Base-by-base conservation (phyloP, 2,797 vertebrate species). In the Microtus californicus region DNA sequence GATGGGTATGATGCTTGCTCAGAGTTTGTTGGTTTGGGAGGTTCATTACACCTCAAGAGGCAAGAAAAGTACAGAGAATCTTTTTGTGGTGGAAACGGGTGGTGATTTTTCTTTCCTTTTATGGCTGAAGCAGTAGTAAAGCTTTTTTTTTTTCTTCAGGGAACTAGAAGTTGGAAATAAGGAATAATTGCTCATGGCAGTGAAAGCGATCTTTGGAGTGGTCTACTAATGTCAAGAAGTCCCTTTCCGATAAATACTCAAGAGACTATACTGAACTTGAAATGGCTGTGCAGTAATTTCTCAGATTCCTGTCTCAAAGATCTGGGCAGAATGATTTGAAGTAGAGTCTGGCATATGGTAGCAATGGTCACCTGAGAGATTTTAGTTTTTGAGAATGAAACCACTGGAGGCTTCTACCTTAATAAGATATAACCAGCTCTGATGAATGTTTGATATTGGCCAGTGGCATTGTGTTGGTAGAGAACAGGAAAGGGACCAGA, bases 71-170 rank as follows among this genome's bases (percentile, higher is more conserved):
- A 17, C 15, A 56, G 29, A 43, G 37, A 79, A 7, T 37, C 45
- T 96, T 94, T 90, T 51, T 40, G 61, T 40, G 80, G 29, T n/a
- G 1, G 17, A 40, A 40, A 17, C 6, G 27, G 43, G 59, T 61
- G 31, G 34, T 61, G 65, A 76, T 93, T 93, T 76, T 94, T 76
- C 82, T 81, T 74, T 71, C 23, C 29, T 87, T 92, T 95, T 43
- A 73, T 86, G 11, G 5, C 27, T 83, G 69, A 86, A 45, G 34
- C 10, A 37, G n/a, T 23, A 69, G 80, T 17, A 90, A 73, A 54
- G 37, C 15, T 45, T 7, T 67, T 96, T 94, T 48, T 48, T 48
- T 13, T 88, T 56, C 15, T 56, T 51, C 27, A 13, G 14, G 61
- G 37, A 31, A 78, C 5, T 40, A 1, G 13, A 90, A 31, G 61